phyloP scores from a whole-genome alignment of 2,888 invertebrate genomes.

The Melanophora roralis region DNA sequence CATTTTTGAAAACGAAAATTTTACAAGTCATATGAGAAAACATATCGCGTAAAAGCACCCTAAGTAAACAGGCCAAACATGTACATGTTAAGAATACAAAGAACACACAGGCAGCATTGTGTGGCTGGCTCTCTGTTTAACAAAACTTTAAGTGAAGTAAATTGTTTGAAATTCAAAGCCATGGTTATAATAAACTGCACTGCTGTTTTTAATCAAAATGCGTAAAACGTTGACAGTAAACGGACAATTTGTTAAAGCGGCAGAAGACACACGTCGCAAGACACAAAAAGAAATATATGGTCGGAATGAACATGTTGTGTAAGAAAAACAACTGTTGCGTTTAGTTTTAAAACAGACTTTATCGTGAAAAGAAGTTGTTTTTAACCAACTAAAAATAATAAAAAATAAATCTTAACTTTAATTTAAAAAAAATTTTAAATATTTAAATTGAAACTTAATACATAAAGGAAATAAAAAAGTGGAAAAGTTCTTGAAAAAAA shows the following conservation, averaged over 20 bases:
- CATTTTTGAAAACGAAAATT: too few species aligned
- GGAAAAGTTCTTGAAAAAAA: constrained; percentile 3
- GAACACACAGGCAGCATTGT: not conserved
- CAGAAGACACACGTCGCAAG: constrained; percentile 7
- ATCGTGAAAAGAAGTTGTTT: constrained; percentile 61
- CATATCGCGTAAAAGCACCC: too few species aligned
- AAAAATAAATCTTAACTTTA: too few species aligned
- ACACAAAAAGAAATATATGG: not conserved
- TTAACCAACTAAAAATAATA: not conserved
- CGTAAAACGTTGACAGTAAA: constrained; percentile 14
- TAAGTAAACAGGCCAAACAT: constrained; percentile 20
- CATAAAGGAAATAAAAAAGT: constrained; percentile 3
- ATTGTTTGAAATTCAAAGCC: constrained; percentile 43
- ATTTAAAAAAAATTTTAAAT: constrained; percentile 17
- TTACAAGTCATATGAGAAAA: too few species aligned
- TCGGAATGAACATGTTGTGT: constrained; percentile 35
- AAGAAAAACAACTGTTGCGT: constrained; percentile 41
- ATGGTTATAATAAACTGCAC: constrained; percentile 62
- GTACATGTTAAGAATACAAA: constrained; percentile 6
- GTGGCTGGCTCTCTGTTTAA: too few species aligned
- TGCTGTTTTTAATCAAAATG: constrained; percentile 60
- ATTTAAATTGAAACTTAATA: constrained; percentile 1
- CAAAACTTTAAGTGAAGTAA: not conserved
- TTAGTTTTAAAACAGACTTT: constrained; percentile 63
- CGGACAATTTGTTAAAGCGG: constrained; percentile 38